These are phyloP conservation scores for Pristionchus entomophagus DNA, from an alignment of 2,888 invertebrate species.

Conservation along the genomic window DNA sequence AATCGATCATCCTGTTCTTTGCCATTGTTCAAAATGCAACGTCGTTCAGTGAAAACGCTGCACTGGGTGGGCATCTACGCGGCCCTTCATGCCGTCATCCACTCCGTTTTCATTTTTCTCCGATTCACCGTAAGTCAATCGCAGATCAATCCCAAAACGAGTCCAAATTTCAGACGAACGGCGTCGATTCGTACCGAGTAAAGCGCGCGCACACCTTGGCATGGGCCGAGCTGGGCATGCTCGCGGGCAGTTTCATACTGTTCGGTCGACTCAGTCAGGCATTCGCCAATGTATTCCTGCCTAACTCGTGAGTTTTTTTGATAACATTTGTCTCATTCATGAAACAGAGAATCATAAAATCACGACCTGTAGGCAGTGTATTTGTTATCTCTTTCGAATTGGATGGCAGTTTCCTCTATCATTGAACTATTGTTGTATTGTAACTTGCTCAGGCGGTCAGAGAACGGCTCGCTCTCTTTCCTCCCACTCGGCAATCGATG, in stretches of 20 bases:
- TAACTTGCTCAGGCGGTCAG: slow-evolving; percentile 4
- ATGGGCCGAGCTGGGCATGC: slow-evolving; percentile 37
- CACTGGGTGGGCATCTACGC: slow-evolving; percentile 39
- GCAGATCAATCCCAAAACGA: neutral
- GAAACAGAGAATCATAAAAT: no score
- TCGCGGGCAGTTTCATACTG: slow-evolving; percentile 37
- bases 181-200: slow-evolving; percentile 45
- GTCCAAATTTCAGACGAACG: neutral
- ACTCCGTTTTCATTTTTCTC: slow-evolving; percentile 32
- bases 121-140: slow-evolving; percentile 3
- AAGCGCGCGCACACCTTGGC: slow-evolving; percentile 21
- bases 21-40: neutral
- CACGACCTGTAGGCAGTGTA: no score
- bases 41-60: slow-evolving; percentile 36
- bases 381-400: no score
- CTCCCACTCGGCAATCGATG: slow-evolving; percentile 42
- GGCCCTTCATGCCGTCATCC: slow-evolving; percentile 36
- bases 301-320: slow-evolving; percentile 21
- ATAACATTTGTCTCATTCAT: neutral
- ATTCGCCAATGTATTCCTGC: slow-evolving; percentile 35
- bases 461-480: slow-evolving; percentile 32
- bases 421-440: no score
- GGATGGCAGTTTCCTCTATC: no score
- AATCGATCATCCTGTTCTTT: neutral
- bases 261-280: slow-evolving; percentile 35